These are phyloP conservation scores for Tokudaia tokunoshimensis DNA, from an alignment of 2,797 vertebrate genomes.

Conservation along the genomic window DNA sequence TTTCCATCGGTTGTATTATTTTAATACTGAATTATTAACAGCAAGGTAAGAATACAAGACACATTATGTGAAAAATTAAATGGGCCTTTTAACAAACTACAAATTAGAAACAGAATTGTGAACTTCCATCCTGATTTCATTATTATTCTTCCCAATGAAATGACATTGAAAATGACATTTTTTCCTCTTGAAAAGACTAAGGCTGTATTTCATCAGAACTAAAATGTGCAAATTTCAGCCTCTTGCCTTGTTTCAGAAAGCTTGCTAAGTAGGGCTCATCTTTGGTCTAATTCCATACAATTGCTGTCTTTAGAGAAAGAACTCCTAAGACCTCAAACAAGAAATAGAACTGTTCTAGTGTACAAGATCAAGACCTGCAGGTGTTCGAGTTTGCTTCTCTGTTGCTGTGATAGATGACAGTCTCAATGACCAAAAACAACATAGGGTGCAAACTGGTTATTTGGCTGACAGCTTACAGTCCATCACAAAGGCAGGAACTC, in stretches of 20 bases:
- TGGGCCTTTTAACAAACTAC: constrained; percentile 58
- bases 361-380: background rate
- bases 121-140: constrained; percentile 51
- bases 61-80: constrained; percentile 47
- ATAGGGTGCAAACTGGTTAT: background rate
- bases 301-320: constrained; percentile 42
- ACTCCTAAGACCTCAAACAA: constrained; percentile 5
- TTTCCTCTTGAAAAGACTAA: constrained; percentile 64
- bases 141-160: constrained; percentile 68
- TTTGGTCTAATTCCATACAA: background rate
- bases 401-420: background rate
- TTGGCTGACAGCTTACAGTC: background rate
- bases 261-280: background rate
- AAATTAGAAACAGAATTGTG: constrained; percentile 49
- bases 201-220: constrained; percentile 51
- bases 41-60: constrained; percentile 38
- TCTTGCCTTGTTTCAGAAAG: constrained; percentile 33
- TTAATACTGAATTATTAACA: constrained; percentile 37
- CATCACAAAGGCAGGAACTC: background rate
- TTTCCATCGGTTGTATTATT: background rate
- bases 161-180: background rate
- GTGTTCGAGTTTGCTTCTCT: background rate
- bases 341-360: background rate
- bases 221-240: constrained; percentile 40
- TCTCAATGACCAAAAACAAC: background rate